Base-by-base conservation (phyloP, 2,888 invertebrate species). In the Pelosia muscerda region DNA sequence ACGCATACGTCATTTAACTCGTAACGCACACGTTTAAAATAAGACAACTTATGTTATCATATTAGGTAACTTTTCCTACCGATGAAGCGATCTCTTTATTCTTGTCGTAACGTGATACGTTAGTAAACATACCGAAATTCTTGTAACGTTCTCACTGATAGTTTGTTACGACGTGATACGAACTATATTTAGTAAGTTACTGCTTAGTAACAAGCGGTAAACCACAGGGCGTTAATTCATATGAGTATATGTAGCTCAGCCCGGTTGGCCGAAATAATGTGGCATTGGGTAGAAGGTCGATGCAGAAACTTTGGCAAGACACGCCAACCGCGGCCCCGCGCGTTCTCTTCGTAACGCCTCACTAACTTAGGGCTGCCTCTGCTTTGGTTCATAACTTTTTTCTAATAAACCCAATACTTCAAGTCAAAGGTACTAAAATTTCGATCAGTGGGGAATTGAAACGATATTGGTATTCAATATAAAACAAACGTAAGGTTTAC, bases 281-380 rank as follows among this genome's bases (percentile, higher is more conserved):
- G 92, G 90, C 93, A 93, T 92, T 92, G 93, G 86, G 77, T 79
- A 85, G 93, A 93, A 92, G 93, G 93, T 91, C 93, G 90, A 87
- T 95, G 95, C 95, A 95, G 95, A 95, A 95, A 95, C 92, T 92
- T 95, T 95, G 95, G 95, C 96, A 95, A 95, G 94, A 93, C 90
- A 88, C 91, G 90, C 92, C 91, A 90, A 85, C 91, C 88, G 91
- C 92, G 94, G 86, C 82, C 84, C 83, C 79, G 83, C 75, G 77
- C 75, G 76, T 78, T 78, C 76, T 74, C 79, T 75, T 74, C 80
- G 80, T 77, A 72, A 81, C 72, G 75, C 79, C 72, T 81, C 72
- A 76, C 80, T 75, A 77, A 76, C 71, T 75, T 73, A 74, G 71
- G 75, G 80, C 58, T 72, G 64, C 49, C 67, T 63, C 64, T 22